Evolutionary conservation across 2,888 invertebrate genomes (phyloP), one percentile per base, ranked within the genome.

Genomic region (Drosophila pseudotakahashii): DNA sequence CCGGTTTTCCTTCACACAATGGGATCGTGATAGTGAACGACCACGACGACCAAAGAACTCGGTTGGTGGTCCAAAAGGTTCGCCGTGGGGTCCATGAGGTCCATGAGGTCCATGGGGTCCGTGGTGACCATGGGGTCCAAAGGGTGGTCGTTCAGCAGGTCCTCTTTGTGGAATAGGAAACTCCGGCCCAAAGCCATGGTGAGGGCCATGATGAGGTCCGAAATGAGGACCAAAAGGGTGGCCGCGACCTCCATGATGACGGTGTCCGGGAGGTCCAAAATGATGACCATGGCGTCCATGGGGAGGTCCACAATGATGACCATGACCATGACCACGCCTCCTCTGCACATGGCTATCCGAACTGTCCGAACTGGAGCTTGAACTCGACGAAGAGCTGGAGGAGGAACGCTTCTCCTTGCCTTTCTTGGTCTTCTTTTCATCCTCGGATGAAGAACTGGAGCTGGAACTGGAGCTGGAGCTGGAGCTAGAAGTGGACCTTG

Each of bases 11-110:
- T 14, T 67, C 23, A 37, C 48, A 41, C 50, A 32, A n/a, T 53
- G 50, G 30, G 50, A 51, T 1, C 42, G 61, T 1, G 77, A 62
- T 9, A 14, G 47, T 0, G 60, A 73, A 2, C 50, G 73, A 13
- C 54, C 34, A 10, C 57, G 48, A 7, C 52, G 51, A 13, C 30
- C 19, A 10, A 7, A 23, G n/a, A 11, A 42, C 1, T 51, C 52
- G 13, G 26, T 3, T 19, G 26, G 51, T 10, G 26, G 55, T 6
- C 16, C 45, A 5, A 30, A 42, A 3, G 11, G 19, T 0, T 34
- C 11, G 4, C 11, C 34, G 34, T 34, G 34, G 34, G n/a, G 37
- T 41, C 16, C 26, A 10, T 41, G n/a, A 1, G 10, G 45, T 4
- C 7, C 14, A 16, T 11, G 32, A 0, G 23, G 26, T 26, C 34